Conservation (phyloP, 2,888 invertebrate species). For the Meiosimyza decipiens region DNA sequence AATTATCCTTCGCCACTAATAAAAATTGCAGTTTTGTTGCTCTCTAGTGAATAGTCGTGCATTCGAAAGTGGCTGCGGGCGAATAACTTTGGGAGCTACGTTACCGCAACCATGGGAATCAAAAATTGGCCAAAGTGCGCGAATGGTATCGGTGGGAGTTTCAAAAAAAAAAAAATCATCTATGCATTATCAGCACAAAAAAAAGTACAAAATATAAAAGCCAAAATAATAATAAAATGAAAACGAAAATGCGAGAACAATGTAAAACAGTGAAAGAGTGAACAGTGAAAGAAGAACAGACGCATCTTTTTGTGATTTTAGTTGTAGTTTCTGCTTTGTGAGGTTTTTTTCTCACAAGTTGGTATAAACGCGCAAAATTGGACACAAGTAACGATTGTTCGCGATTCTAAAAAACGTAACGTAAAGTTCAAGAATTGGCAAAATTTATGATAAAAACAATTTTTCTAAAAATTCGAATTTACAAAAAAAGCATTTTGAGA, state of each 20-base stretch:
- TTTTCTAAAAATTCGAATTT: too few relatives aligned
- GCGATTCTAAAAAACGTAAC: too few relatives aligned
- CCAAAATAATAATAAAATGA: background rate
- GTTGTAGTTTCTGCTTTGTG: slow-evolving; percentile 2
- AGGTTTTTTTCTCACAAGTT: too few relatives aligned
- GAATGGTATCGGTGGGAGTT: background rate
- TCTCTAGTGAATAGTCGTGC: slow-evolving; percentile 21
- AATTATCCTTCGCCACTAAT: slow-evolving; percentile 18
- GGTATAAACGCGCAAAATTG: too few relatives aligned
- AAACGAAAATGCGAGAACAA: background rate
- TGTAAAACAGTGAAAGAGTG: background rate
- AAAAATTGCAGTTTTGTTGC: slow-evolving; percentile 32
- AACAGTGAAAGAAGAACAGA: background rate
- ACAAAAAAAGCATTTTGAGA: too few relatives aligned
- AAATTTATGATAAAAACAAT: too few relatives aligned
- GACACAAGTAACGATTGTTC: too few relatives aligned
- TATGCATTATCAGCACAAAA: slow-evolving; percentile 18
- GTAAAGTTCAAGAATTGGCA: too few relatives aligned
- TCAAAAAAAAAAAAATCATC: slow-evolving; percentile 5
- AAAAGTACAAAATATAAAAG: background rate
- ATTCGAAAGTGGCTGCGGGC: slow-evolving; percentile 15
- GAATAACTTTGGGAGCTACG: slow-evolving; percentile 2
- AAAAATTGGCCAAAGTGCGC: background rate
- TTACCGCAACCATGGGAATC: background rate
- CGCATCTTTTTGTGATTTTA: slow-evolving; percentile 7